phyloP scores from a whole-genome alignment of 2,888 invertebrate genomes.

The Lepidocyrtoides sp. region DNA sequence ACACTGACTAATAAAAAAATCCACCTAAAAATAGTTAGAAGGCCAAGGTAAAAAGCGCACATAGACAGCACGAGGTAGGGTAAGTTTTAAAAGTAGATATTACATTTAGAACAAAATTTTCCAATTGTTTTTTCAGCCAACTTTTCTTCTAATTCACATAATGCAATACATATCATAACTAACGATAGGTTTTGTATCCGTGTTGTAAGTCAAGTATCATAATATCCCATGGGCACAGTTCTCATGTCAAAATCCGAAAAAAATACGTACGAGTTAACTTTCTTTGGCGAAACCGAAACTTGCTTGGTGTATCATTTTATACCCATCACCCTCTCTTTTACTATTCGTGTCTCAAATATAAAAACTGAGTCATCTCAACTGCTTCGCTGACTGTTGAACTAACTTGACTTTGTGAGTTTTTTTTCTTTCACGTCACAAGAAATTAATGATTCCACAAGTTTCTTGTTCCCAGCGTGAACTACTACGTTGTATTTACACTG shows the following conservation, averaged over 20 bases:
- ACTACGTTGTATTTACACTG: too few species aligned
- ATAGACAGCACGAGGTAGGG: background rate
- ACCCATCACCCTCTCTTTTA: background rate
- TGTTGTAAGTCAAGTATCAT: constrained; percentile 9
- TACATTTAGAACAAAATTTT: background rate
- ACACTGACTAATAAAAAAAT: too few species aligned
- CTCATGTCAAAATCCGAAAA: background rate
- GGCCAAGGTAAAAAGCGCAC: background rate
- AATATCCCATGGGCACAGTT: constrained; percentile 2
- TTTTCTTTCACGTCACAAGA: constrained; percentile 59
- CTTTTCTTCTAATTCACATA: background rate
- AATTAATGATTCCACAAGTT: constrained; percentile 68
- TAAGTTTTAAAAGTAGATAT: too few species aligned
- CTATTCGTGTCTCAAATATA: background rate
- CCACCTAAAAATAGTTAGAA: too few species aligned
- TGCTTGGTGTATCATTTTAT: background rate
- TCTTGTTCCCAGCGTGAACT: too few species aligned
- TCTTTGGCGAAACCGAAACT: background rate
- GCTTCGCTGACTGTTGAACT: background rate
- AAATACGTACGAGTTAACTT: background rate
- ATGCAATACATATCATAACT: too few species aligned
- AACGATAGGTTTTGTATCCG: background rate
- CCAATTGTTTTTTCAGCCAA: background rate
- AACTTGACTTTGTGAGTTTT: constrained; percentile 28
- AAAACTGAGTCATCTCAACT: background rate